A percentile compares a stretch with the other conserved stretches of the same genome.
Evolutionary conservation across 1,140 invertebrate species (phyloP).

Genomic region (Nomia melanderi): DNA sequence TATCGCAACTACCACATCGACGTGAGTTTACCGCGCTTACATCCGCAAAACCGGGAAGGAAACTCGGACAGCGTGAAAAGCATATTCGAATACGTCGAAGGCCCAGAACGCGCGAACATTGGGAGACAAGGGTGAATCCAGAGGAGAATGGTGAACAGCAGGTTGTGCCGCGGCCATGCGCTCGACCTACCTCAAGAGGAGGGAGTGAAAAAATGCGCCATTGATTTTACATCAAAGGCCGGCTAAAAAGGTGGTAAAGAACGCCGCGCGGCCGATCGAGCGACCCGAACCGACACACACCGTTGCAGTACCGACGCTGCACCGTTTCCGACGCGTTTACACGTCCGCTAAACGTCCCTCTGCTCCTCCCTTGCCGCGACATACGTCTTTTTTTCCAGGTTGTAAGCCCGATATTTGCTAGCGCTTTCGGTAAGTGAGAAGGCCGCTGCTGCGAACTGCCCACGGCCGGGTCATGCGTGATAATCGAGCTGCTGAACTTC

Average conservation of each 20-base stretch:
- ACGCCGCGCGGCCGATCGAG: constrained; percentile 76
- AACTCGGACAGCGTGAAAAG: constrained; percentile 35
- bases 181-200: constrained; percentile 74
- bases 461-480: constrained; percentile 41
- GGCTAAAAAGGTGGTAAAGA: constrained; percentile 80
- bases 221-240: constrained; percentile 81
- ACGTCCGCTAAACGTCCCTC: constrained; percentile 47
- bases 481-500: constrained; percentile 57
- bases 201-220: constrained; percentile 74
- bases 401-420: constrained; percentile 36
- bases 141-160: constrained; percentile 56
- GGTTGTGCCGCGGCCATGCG: constrained; percentile 67
- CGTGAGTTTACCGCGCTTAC: background rate
- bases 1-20: no score
- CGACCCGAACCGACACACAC: constrained; percentile 72
- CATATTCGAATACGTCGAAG: constrained; percentile 60
- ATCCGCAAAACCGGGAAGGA: constrained; percentile 16
- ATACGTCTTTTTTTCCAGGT: constrained; percentile 43
- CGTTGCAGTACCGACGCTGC: constrained; percentile 77
- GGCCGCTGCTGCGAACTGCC: background rate
- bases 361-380: constrained; percentile 20
- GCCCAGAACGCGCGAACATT: constrained; percentile 33
- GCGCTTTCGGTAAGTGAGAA: constrained; percentile 59
- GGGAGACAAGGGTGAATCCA: constrained; percentile 56
- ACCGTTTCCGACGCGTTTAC: constrained; percentile 69